These are phyloP conservation scores for Rallus limicola DNA, from an alignment of 2,113 vertebrate genomes.

Conservation along the genomic window DNA sequence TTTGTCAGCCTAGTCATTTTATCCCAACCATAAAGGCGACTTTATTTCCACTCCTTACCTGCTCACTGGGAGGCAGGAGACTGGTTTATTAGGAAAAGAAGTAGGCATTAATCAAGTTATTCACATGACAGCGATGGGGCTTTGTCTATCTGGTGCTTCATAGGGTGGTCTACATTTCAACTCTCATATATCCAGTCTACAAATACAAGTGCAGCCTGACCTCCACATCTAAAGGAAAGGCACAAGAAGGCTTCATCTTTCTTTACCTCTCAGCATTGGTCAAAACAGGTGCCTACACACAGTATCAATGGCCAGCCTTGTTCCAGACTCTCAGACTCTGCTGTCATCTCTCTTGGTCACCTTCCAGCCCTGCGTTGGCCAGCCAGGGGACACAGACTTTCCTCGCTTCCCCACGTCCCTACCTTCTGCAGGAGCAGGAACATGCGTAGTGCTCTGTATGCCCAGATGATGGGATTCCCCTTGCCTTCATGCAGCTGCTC, in stretches of 20 bases:
- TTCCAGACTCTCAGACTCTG: background rate
- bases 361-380: accelerated
- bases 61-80: background rate
- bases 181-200: background rate
- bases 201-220: background rate
- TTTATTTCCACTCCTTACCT: background rate
- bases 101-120: background rate
- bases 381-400: accelerated
- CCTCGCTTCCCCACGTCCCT: background rate
- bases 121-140: background rate
- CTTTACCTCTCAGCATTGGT: background rate
- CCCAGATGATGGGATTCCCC: background rate
- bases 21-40: background rate
- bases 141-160: background rate
- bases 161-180: background rate
- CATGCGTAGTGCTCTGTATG: accelerated
- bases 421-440: background rate
- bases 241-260: background rate
- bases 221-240: background rate
- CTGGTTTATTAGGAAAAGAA: background rate
- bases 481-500: background rate
- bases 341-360: background rate
- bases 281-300: background rate
- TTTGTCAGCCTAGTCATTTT: constrained; percentile 27
- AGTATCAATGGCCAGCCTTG: background rate